Evolutionary conservation across 2,888 invertebrate species (phyloP), one percentile per base, ranked within the genome.

Genomic region (Elmis aenea): DNA sequence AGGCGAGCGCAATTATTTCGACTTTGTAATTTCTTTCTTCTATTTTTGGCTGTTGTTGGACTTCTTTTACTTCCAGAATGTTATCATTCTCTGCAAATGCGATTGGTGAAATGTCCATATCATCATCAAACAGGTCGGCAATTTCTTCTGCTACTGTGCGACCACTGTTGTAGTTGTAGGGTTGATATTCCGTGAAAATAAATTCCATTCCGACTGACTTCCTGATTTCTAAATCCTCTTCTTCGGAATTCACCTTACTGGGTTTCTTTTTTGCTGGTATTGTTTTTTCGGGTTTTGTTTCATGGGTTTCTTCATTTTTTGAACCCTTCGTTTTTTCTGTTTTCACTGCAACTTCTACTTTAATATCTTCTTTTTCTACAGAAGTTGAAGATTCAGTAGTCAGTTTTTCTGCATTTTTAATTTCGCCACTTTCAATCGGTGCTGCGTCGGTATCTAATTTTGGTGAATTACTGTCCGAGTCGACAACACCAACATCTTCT

Each of bases 1-100:
- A 66, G 10, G 79, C 79, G 3, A 83, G 59, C 32, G 78, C 77
- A 28, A 73, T 71, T 1, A 79, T 74, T 61, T 76, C 76, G 40
- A 73, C 73, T 27, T 61, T 55, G 29, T 55, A 52, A 42, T 54
- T 38, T 13, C 29, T 38, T 18, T 50, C 51, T 44, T 38, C 36
- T 24, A 35, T 22, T 18, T 42, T 42, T 2, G 37, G 14, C 10
- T 41, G 32, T 24, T 62, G 39, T 9, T 66, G 61, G 2, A 57
- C 62, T 3, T 61, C 57, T 34, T 48, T 62, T 21, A 70, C 68
- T 30, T 42, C 36, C 12, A 33, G 32, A 28, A 43, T 33, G 6
- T 31, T 32, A 9, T 41, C 44, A n/a, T n/a, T n/a, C 5, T 48
- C 45, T 13, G 36, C 46, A 20, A 38, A 42, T 11, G 36, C 29